These are phyloP conservation scores for Leptinotarsa texana DNA, from an alignment of 1,140 invertebrate genomes.

Conservation along the genomic window DNA sequence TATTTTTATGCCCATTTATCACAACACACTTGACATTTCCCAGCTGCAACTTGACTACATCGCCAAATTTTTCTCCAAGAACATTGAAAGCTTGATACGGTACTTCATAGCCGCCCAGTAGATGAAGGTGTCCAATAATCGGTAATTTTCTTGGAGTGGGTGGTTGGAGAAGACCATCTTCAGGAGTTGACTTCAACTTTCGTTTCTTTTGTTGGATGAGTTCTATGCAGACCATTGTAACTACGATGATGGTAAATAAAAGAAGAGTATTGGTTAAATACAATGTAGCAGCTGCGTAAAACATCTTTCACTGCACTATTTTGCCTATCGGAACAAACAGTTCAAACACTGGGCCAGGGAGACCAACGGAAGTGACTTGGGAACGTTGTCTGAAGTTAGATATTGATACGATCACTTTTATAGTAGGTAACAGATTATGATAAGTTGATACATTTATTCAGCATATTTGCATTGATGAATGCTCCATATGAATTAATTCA, in stretches of 20 bases:
- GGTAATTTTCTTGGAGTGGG: conserved; percentile 65
- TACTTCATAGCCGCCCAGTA: conserved; percentile 64
- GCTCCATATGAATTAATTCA: too few relatives aligned
- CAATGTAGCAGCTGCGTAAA: conserved; percentile 10
- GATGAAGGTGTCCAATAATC: conserved; percentile 64
- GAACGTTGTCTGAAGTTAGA: conserved; percentile 23
- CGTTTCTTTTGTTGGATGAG: neutral
- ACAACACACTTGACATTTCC: conserved; percentile 66
- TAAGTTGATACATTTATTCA: conserved; percentile 34
- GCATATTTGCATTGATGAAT: conserved; percentile 4
- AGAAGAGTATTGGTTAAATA: conserved; percentile 10
- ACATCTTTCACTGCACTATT: conserved; percentile 22
- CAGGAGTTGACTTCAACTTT: neutral
- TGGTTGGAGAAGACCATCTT: conserved; percentile 48
- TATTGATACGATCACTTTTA: conserved; percentile 20
- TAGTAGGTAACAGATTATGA: conserved; percentile 23
- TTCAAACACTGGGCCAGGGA: conserved; percentile 14
- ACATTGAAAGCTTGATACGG: conserved; percentile 68
- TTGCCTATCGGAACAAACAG: conserved; percentile 18
- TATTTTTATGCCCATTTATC: conserved; percentile 66
- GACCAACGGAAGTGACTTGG: conserved; percentile 25
- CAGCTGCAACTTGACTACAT: conserved; percentile 63
- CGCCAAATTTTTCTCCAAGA: conserved; percentile 60
- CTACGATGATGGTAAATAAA: conserved; percentile 14
- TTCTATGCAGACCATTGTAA: conserved; percentile 12